Evolutionary conservation across 2,797 vertebrate species (phyloP).

Genomic region (Tragopan temminckii): DNA sequence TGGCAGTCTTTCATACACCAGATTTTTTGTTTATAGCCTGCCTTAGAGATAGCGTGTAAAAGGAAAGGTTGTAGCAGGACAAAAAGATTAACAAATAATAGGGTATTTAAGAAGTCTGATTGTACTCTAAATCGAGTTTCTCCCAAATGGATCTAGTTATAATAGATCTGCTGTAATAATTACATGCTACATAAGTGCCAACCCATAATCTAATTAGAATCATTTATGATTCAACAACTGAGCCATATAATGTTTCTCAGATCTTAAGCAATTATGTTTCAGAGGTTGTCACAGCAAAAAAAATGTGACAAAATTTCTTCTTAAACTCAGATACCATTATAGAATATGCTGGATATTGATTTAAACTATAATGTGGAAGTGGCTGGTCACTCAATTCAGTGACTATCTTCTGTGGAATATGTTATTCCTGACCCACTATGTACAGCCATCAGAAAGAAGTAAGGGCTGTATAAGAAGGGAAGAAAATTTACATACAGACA

Average conservation of each 20-base stretch:
- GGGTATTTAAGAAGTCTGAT: neutral
- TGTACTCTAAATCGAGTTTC: neutral
- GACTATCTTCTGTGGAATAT: neutral
- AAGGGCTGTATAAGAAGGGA: neutral
- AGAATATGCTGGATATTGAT: neutral
- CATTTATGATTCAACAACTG: neutral
- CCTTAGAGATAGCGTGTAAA: neutral
- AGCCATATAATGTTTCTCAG: neutral
- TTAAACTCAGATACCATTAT: neutral
- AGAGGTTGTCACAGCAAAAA: neutral
- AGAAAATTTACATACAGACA: neutral
- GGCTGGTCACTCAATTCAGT: neutral
- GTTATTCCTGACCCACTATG: neutral
- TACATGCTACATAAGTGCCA: neutral
- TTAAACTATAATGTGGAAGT: neutral
- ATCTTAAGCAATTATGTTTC: neutral
- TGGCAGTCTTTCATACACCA: neutral
- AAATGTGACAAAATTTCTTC: neutral
- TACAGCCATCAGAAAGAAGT: neutral
- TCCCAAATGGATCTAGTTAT: neutral
- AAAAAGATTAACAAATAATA: neutral
- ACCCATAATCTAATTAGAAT: neutral
- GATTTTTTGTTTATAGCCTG: neutral
- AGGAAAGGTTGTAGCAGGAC: neutral
- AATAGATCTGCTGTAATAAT: neutral